phyloP scores from a whole-genome alignment of 2,888 invertebrate species.

The Thymelicus sylvestris region DNA sequence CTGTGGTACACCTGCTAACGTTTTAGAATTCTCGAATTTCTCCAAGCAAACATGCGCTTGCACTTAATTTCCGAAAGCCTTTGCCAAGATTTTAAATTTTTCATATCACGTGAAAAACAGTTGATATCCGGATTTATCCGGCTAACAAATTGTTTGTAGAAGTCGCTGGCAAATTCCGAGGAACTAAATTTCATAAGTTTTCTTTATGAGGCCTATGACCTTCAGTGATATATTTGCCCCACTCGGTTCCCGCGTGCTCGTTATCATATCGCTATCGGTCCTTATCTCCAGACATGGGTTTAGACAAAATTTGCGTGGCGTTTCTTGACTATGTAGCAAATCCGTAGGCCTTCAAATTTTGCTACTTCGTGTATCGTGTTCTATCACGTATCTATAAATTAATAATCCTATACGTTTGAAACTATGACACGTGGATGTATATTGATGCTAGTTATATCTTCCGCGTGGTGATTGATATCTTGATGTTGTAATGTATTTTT shows the following conservation, averaged over 20 bases:
- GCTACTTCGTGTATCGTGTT: slow-evolving; percentile 19
- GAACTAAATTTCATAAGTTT: not conserved
- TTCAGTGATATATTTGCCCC: slow-evolving; percentile 39
- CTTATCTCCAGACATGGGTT: slow-evolving; percentile 63
- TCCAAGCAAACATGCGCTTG: too few species aligned
- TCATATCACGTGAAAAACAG: too few species aligned
- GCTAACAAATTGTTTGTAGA: too few species aligned
- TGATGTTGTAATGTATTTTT: too few species aligned
- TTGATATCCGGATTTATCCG: too few species aligned
- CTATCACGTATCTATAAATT: not conserved
- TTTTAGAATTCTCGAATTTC: too few species aligned
- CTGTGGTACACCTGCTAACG: too few species aligned
- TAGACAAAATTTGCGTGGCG: slow-evolving; percentile 45
- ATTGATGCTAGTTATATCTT: not conserved
- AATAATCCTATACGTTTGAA: not conserved
- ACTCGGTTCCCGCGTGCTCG: slow-evolving; percentile 57
- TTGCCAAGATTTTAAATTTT: too few species aligned
- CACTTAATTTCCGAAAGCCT: too few species aligned
- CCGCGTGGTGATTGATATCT: too few species aligned
- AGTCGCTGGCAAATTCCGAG: too few species aligned
- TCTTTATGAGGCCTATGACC: slow-evolving; percentile 11
- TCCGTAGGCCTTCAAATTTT: slow-evolving; percentile 16
- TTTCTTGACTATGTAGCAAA: slow-evolving; percentile 43
- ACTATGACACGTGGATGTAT: not conserved
- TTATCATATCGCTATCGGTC: slow-evolving; percentile 57